phyloP scores from a whole-genome alignment of 35 echinoderm and acorn worm species.

The Stichopus chloronotus region DNA sequence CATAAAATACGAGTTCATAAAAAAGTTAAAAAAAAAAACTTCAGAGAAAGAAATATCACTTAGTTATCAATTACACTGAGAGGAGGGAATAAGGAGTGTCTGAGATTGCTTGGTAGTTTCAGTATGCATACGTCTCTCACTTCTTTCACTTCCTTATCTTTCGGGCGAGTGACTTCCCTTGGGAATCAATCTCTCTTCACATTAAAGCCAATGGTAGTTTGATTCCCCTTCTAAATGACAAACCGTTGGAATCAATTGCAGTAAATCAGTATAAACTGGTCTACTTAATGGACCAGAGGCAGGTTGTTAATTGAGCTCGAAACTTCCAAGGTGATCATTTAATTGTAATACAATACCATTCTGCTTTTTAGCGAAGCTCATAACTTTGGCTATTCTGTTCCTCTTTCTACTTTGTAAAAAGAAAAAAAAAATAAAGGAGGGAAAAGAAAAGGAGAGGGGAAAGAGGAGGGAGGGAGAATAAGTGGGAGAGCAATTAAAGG shows the following conservation, averaged over 20 bases:
- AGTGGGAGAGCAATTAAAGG: neutral
- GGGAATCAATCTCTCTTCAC: neutral
- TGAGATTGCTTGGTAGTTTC: no score
- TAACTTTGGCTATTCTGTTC: neutral
- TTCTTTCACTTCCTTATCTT: no score
- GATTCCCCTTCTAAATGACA: neutral
- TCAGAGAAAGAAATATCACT: no score
- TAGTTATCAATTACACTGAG: no score
- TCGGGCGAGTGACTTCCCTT: neutral
- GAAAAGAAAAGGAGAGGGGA: neutral
- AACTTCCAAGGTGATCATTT: slow-evolving; percentile 1
- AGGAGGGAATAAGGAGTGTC: no score
- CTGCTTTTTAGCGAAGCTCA: neutral
- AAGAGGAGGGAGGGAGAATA: neutral
- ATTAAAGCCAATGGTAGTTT: neutral
- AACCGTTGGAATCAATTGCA: neutral
- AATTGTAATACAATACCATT: slow-evolving; percentile 5
- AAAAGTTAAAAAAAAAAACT: no score
- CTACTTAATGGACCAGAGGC: neutral
- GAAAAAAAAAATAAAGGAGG: neutral
- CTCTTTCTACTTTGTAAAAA: neutral
- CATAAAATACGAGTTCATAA: no score
- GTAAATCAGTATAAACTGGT: slow-evolving; percentile 7
- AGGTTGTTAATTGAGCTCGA: neutral
- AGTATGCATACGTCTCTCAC: no score